These are phyloP conservation scores for Mesoclemmys tuberculata DNA, from an alignment of 2,113 vertebrate genomes.

Conservation along the genomic window DNA sequence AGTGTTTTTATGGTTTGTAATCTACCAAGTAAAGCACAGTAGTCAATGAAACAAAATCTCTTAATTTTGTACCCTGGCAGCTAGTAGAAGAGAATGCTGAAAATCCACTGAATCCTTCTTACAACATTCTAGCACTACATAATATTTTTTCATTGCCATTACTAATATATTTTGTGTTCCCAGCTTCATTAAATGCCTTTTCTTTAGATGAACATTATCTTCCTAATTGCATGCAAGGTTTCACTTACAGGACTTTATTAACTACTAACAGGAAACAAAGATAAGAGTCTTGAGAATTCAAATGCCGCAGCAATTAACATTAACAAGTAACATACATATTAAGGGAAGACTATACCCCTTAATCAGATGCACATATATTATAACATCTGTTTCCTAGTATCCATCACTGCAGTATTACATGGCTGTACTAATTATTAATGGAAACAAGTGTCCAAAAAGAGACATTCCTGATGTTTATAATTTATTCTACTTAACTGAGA, in stretches of 20 bases:
- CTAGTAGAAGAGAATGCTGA: neutral
- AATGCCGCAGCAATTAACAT: neutral
- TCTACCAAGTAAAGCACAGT: neutral
- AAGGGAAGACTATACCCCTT: neutral
- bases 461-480: neutral
- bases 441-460: neutral
- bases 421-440: neutral
- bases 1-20: neutral
- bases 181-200: neutral
- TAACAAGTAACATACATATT: neutral
- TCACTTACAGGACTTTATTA: neutral
- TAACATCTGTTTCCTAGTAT: neutral
- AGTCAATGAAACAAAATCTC: neutral
- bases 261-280: neutral
- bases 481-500: neutral
- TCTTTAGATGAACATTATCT: neutral
- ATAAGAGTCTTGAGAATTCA: neutral
- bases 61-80: neutral
- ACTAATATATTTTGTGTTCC: neutral
- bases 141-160: neutral
- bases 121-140: neutral
- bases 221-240: neutral
- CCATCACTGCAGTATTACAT: neutral
- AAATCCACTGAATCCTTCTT: neutral
- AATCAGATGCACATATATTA: neutral